These are phyloP conservation scores for Rhinoraja longicauda DNA, from an alignment of 2,797 vertebrate genomes.

Conservation along the genomic window DNA sequence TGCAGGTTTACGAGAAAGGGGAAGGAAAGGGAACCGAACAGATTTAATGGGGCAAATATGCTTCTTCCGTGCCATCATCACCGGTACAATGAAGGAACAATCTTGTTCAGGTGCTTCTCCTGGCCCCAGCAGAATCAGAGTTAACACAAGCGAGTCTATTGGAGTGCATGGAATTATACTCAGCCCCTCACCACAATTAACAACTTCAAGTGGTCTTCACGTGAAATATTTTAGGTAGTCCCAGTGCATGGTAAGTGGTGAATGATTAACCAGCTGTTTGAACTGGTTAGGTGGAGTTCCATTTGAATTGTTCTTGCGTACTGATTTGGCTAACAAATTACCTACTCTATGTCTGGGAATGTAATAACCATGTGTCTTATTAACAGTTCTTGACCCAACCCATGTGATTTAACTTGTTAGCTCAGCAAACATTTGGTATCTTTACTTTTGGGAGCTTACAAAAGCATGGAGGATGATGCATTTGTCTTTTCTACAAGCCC, in stretches of 20 bases:
- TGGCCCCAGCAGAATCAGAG: background rate
- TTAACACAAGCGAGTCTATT: background rate
- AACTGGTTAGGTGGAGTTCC: too few species aligned
- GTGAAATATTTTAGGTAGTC: background rate
- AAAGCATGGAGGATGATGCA: too few species aligned
- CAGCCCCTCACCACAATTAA: background rate
- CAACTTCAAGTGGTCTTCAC: background rate
- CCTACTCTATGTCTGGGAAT: background rate
- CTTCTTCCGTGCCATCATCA: too few species aligned
- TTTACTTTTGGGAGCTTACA: background rate
- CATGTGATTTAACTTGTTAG: background rate
- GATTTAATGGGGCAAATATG: too few species aligned
- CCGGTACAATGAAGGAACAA: background rate
- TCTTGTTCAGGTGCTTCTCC: background rate
- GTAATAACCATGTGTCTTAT: background rate
- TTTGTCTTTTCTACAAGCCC: too few species aligned
- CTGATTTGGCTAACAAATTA: background rate
- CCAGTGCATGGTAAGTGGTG: too few species aligned
- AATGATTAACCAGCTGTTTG: slow-evolving; percentile 12
- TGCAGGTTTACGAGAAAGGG: too few species aligned
- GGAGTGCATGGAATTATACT: background rate
- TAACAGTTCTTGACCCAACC: background rate
- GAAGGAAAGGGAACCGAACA: too few species aligned
- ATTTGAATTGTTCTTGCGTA: background rate
- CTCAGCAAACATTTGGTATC: background rate